Conservation (phyloP, 2,113 vertebrate species). For the Rana temporaria region DNA sequence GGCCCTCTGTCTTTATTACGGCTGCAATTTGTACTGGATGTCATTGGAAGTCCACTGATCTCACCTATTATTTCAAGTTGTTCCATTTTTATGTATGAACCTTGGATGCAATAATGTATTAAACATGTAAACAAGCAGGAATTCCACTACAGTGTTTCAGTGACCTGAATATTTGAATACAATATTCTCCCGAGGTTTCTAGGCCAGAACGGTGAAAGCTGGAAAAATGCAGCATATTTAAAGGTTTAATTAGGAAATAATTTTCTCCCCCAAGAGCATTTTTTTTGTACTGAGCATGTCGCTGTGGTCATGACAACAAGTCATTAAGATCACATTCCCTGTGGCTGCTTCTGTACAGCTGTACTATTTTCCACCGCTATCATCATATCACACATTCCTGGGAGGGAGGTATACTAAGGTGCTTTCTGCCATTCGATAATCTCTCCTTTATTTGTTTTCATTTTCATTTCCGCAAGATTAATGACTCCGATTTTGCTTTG, state of each 20-base stretch:
- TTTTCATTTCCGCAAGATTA: background rate
- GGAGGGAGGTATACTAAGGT: background rate
- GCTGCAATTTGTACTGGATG: no score
- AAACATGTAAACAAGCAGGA: background rate
- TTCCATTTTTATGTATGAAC: no score
- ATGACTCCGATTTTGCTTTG: background rate
- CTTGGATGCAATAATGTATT: no score
- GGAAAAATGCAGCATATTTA: background rate
- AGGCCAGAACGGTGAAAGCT: background rate
- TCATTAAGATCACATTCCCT: conserved; percentile 24
- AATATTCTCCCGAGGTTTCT: background rate
- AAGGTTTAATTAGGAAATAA: background rate
- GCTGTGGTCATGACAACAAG: conserved; percentile 30
- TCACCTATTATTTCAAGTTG: no score
- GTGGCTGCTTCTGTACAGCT: background rate
- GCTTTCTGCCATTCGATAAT: background rate
- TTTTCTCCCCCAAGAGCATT: background rate
- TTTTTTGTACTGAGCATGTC: background rate
- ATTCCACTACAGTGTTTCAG: background rate
- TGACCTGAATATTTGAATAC: background rate
- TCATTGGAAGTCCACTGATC: no score
- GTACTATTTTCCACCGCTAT: background rate
- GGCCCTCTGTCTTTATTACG: no score
- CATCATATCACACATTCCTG: background rate
- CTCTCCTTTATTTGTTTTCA: conserved; percentile 1